phyloP scores from a whole-genome alignment of 35 echinoderm and acorn worm genomes.

The Chiridota heheva region DNA sequence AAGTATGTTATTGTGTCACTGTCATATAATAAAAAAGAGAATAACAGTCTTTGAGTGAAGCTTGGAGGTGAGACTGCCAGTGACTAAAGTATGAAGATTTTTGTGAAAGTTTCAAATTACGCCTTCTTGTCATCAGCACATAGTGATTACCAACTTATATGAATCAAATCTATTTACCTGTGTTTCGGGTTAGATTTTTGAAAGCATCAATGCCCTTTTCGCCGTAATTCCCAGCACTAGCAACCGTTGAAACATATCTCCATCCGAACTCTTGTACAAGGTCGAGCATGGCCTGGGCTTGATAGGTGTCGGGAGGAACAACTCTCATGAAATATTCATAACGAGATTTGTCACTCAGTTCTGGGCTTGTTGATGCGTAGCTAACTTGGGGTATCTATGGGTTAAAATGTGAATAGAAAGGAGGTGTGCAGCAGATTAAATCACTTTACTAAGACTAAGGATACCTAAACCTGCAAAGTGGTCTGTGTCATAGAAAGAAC shows the following conservation, averaged over 20 bases:
- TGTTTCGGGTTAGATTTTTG: slow-evolving; percentile 74
- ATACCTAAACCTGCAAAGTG: neutral
- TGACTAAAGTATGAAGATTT: too few species aligned
- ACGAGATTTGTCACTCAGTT: slow-evolving; percentile 90
- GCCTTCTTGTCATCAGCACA: too few species aligned
- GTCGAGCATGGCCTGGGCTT: slow-evolving; percentile 94
- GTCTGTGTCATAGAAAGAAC: neutral
- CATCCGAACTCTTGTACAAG: slow-evolving; percentile 80
- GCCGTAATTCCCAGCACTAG: slow-evolving; percentile 85
- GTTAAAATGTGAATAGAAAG: neutral
- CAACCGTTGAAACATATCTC: slow-evolving; percentile 84
- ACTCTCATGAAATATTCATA: slow-evolving; percentile 93
- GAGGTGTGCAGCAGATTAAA: neutral
- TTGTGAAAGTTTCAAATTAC: too few species aligned
- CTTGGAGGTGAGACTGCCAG: too few species aligned
- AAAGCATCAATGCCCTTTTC: slow-evolving; percentile 93
- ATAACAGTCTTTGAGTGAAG: too few species aligned
- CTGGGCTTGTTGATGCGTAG: slow-evolving; percentile 94
- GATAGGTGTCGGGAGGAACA: slow-evolving; percentile 92
- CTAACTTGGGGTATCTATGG: slow-evolving; percentile 94
- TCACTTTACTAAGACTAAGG: neutral
- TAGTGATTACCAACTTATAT: too few species aligned
- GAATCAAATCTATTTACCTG: slow-evolving; percentile 51
- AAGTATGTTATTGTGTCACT: too few species aligned
- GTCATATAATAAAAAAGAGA: too few species aligned